Evolutionary conservation across 2,113 vertebrate species (phyloP).

Genomic region (Vulpes lagopus): DNA sequence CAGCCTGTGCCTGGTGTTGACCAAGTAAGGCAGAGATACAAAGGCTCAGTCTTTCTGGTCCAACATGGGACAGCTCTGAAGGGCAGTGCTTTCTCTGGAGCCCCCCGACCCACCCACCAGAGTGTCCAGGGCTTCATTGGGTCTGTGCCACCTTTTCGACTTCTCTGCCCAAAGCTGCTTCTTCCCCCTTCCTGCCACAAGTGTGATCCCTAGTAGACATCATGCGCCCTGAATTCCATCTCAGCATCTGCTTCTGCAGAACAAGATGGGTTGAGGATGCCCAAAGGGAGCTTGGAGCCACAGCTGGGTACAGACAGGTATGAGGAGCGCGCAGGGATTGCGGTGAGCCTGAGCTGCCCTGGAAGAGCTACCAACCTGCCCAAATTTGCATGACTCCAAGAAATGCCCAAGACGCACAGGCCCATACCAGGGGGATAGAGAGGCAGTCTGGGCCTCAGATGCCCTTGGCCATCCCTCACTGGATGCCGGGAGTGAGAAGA

Average conservation of each 20-base stretch:
- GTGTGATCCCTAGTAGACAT: not conserved
- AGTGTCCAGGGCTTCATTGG: not conserved
- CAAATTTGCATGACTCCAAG: too few species aligned
- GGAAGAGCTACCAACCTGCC: not conserved
- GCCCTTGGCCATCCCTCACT: not conserved
- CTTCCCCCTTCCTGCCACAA: not conserved
- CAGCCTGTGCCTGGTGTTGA: not conserved
- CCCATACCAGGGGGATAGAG: not conserved
- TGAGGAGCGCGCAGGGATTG: too few species aligned
- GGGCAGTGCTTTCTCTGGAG: not conserved
- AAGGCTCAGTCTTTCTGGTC: not conserved
- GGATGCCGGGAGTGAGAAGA: not conserved
- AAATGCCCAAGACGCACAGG: not conserved
- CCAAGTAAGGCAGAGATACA: not conserved
- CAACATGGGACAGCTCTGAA: not conserved
- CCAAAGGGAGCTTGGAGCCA: not conserved
- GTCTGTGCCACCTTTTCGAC: accelerated
- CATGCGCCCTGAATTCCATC: not conserved
- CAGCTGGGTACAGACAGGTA: not conserved
- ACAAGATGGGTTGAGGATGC: not conserved
- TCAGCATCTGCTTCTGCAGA: not conserved
- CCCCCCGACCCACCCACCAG: not conserved
- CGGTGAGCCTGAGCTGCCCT: not conserved
- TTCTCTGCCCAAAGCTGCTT: not conserved
- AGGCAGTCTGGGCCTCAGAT: not conserved